Conservation (phyloP, 2,113 vertebrate species). For the Stegostoma tigrinum region DNA sequence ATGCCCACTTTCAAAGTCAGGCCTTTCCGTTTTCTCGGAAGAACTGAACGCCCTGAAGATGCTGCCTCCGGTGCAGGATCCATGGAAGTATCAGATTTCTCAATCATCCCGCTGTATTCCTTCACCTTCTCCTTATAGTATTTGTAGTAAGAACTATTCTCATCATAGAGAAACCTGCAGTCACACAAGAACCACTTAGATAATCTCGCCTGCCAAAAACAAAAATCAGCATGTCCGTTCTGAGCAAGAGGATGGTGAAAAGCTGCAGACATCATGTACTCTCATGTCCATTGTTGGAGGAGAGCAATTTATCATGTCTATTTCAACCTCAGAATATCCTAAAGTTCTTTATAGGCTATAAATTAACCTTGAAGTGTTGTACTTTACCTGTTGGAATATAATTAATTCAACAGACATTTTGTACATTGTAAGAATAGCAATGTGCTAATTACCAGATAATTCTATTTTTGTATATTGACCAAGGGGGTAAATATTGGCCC, state of each 20-base stretch:
- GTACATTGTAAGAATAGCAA: background rate
- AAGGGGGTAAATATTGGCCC: background rate
- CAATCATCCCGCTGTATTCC: conserved; percentile 60
- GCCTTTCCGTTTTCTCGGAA: conserved; percentile 9
- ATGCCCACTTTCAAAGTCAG: conserved; percentile 34
- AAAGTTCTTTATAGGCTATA: background rate
- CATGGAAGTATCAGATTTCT: background rate
- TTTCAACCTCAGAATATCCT: background rate
- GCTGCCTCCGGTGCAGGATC: background rate
- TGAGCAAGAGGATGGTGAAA: background rate
- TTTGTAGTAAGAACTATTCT: conserved; percentile 69
- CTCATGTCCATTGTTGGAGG: background rate
- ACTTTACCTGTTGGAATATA: too few species aligned
- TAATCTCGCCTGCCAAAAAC: background rate
- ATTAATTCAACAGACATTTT: background rate
- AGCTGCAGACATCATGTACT: background rate
- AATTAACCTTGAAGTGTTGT: background rate
- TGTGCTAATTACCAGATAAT: background rate
- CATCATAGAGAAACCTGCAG: conserved; percentile 80
- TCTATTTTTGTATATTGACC: background rate
- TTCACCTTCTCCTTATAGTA: conserved; percentile 81
- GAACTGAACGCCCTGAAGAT: background rate
- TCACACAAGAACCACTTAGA: background rate
- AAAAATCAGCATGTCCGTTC: background rate
- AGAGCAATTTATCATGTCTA: too few species aligned